These are phyloP conservation scores for Chirona hameri DNA, from an alignment of 2,888 invertebrate species.

Conservation along the genomic window DNA sequence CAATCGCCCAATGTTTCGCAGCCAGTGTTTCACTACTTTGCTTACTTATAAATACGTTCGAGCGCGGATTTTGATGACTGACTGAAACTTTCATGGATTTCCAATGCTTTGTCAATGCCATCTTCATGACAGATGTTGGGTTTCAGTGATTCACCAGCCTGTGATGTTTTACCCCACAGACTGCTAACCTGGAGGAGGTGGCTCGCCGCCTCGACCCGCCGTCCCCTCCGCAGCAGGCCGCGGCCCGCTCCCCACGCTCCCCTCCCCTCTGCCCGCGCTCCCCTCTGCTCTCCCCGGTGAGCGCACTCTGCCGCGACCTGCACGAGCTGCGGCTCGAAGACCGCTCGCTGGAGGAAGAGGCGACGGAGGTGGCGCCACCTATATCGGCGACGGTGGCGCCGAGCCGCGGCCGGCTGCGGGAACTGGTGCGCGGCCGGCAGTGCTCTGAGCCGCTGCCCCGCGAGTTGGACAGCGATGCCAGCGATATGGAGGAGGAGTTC, in stretches of 20 bases:
- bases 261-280: neutral
- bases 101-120: neutral
- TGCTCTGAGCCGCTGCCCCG: neutral
- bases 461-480: neutral
- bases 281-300: neutral
- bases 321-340: conserved; percentile 13
- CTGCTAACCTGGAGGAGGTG: neutral
- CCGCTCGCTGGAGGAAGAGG: neutral
- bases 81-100: no score
- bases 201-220: neutral
- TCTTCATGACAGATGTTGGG: neutral
- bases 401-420: neutral
- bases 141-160: neutral
- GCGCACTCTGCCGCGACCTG: conserved; percentile 6
- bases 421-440: neutral
- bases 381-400: neutral
- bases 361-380: neutral
- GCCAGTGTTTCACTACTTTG: no score
- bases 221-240: neutral
- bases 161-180: neutral
- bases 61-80: no score
- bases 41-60: no score
- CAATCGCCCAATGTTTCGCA: no score
- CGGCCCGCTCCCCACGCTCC: neutral
- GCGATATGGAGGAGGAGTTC: neutral